A percentile compares a stretch with the other conserved stretches of the same genome.
phyloP scores from a whole-genome alignment of 2,888 invertebrate species.

The Drosophila barbarae region DNA sequence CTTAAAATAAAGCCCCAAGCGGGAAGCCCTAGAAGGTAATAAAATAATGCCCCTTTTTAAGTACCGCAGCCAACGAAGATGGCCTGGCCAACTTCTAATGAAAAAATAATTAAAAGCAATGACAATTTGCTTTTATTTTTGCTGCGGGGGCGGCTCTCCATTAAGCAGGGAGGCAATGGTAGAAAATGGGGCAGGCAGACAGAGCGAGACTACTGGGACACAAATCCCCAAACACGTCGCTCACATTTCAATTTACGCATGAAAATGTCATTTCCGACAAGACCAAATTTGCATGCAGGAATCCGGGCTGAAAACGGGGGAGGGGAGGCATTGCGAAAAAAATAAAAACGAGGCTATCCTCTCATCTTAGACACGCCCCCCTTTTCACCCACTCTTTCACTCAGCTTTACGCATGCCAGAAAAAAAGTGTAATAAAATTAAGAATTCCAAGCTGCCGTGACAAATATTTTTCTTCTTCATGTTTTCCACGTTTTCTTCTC shows the following conservation, averaged over 20 bases:
- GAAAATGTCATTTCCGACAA: constrained; percentile 74
- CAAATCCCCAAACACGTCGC: constrained; percentile 75
- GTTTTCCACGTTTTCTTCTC: constrained; percentile 31
- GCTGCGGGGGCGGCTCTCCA: constrained; percentile 8
- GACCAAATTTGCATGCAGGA: constrained; percentile 71
- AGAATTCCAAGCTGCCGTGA: constrained; percentile 78
- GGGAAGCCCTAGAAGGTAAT: neutral
- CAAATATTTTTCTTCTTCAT: constrained; percentile 60
- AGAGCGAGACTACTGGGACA: constrained; percentile 17
- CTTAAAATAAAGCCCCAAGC: neutral
- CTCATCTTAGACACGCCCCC: constrained; percentile 34
- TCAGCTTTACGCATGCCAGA: constrained; percentile 57
- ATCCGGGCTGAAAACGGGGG: constrained; percentile 42
- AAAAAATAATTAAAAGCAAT: constrained; percentile 70
- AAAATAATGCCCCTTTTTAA: constrained; percentile 5
- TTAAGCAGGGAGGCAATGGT: too few species aligned
- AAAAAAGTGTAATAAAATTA: constrained; percentile 76
- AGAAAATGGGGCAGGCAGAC: neutral
- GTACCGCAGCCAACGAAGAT: constrained; percentile 12
- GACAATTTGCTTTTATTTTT: constrained; percentile 63
- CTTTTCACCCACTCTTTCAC: neutral
- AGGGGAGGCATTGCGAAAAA: constrained; percentile 1
- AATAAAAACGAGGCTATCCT: constrained; percentile 27
- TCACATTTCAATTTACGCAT: constrained; percentile 78
- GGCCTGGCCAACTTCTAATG: constrained; percentile 43